phyloP scores from a whole-genome alignment of 1,140 invertebrate genomes.

The Musca vetustissima region DNA sequence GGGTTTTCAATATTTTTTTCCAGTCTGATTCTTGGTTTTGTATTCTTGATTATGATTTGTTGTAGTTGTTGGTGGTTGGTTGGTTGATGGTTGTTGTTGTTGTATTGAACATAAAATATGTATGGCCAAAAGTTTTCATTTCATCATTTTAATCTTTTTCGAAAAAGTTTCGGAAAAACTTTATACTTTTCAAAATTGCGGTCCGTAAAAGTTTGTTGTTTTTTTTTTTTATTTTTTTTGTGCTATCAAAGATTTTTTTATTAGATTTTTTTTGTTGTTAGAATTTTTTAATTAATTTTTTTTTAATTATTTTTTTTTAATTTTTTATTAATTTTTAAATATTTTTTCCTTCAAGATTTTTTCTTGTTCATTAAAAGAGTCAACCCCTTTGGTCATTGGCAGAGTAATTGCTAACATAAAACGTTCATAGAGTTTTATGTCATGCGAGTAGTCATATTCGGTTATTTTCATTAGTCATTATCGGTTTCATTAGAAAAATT shows the following conservation, averaged over 20 bases:
- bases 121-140: slow-evolving; percentile 16
- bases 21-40: too few species aligned
- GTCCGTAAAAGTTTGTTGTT: slow-evolving; percentile 8
- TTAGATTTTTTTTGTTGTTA: slow-evolving; percentile 7
- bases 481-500: too few species aligned
- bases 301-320: slow-evolving; percentile 11
- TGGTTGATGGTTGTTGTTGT: too few species aligned
- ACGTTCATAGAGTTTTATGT: too few species aligned
- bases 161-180: slow-evolving; percentile 8
- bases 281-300: slow-evolving; percentile 5
- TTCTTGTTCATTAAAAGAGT: slow-evolving; percentile 1
- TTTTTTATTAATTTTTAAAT: background rate
- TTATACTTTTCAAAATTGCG: slow-evolving; percentile 14
- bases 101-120: background rate
- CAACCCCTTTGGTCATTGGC: background rate
- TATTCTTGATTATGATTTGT: background rate
- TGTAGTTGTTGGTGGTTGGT: background rate
- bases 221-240: background rate
- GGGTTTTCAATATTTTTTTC: too few species aligned
- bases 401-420: background rate
- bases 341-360: background rate
- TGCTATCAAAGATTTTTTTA: slow-evolving; percentile 12
- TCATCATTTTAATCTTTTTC: background rate
- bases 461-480: too few species aligned
- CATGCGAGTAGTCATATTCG: too few species aligned